Conservation (phyloP, 2,888 invertebrate species). For the Belgica antarctica region DNA sequence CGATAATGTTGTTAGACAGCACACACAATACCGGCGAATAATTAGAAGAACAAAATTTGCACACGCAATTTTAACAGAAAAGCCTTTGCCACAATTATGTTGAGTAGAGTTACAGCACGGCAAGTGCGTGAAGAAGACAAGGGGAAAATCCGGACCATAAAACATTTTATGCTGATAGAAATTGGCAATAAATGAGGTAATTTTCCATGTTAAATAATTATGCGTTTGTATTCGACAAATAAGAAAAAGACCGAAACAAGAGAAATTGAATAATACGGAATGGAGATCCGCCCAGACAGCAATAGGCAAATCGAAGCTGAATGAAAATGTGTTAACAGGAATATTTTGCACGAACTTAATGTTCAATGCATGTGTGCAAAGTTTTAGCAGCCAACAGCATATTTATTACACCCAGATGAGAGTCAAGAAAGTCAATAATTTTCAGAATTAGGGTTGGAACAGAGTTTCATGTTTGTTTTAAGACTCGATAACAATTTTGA, state of each 20-base stretch:
- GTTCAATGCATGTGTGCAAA: not conserved
- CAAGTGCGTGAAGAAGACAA: not conserved
- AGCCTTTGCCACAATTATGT: too few species aligned
- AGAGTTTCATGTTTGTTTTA: too few species aligned
- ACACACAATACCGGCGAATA: too few species aligned
- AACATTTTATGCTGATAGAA: constrained; percentile 36
- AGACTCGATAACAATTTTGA: too few species aligned
- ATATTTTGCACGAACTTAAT: not conserved
- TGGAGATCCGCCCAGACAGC: too few species aligned
- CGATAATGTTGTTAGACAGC: too few species aligned
- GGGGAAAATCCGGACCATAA: constrained; percentile 15
- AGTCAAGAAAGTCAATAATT: constrained; percentile 1
- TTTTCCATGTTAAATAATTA: constrained; percentile 36
- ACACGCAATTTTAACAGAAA: too few species aligned
- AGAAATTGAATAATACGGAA: not conserved
- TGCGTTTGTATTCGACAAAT: not conserved
- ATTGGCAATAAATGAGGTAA: constrained; percentile 40
- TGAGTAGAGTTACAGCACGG: too few species aligned
- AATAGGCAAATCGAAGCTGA: not conserved
- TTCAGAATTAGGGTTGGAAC: not conserved
- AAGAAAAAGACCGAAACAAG: not conserved
- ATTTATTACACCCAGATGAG: constrained; percentile 1
- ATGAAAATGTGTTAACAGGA: constrained; percentile 4
- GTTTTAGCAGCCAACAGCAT: not conserved
- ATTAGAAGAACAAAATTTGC: too few species aligned